Evolutionary conservation across 2,888 invertebrate species (phyloP).

Genomic region (Theretra japonica): DNA sequence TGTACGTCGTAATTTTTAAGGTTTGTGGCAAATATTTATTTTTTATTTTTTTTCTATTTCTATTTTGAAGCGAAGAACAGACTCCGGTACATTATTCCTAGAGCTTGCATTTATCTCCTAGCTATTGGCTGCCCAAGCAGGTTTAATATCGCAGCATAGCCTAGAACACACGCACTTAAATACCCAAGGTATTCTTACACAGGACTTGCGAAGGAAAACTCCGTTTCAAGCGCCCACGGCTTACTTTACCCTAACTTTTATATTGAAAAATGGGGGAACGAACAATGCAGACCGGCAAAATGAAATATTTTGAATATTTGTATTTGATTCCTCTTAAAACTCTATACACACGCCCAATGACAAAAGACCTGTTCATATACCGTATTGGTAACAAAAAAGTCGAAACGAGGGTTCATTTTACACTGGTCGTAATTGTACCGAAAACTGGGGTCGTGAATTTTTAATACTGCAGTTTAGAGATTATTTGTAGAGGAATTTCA

Average conservation of each 20-base stretch:
- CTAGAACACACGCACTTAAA: too few species aligned
- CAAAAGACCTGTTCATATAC: slow-evolving; percentile 41
- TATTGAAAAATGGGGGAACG: slow-evolving; percentile 60
- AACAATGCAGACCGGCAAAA: slow-evolving; percentile 65
- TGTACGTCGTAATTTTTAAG: too few species aligned
- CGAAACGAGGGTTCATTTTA: slow-evolving; percentile 40
- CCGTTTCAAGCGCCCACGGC: slow-evolving; percentile 38
- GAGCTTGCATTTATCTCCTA: too few species aligned
- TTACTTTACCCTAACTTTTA: slow-evolving; percentile 49
- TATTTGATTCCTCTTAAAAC: slow-evolving; percentile 67
- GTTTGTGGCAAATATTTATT: too few species aligned
- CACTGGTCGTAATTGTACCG: slow-evolving; percentile 42
- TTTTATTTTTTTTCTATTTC: too few species aligned
- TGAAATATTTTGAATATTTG: slow-evolving; percentile 81
- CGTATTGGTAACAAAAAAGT: slow-evolving; percentile 27
- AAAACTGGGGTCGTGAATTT: slow-evolving; percentile 52
- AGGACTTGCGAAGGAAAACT: slow-evolving; percentile 37
- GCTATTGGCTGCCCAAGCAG: too few species aligned
- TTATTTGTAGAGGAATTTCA: slow-evolving; percentile 65
- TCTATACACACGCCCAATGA: slow-evolving; percentile 54
- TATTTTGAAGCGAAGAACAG: too few species aligned
- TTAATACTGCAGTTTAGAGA: slow-evolving; percentile 64
- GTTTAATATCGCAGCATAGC: too few species aligned
- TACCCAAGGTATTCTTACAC: slow-evolving; percentile 32
- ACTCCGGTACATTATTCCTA: too few species aligned